A percentile compares a stretch with the other conserved stretches of the same genome.
Evolutionary conservation across 2,888 invertebrate species (phyloP).

Genomic region (Watsonalla binaria): DNA sequence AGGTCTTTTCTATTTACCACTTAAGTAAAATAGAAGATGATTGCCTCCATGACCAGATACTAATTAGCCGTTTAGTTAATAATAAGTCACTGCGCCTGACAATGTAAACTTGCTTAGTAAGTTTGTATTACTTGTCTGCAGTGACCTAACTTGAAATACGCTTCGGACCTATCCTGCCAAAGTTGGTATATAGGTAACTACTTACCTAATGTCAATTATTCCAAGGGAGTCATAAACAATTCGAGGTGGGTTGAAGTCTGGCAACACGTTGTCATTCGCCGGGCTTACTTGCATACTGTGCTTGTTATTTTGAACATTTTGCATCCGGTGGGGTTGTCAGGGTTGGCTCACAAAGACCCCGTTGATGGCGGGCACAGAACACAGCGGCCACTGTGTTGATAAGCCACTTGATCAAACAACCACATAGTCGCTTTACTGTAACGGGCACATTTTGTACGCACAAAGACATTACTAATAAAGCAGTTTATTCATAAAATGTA

Average conservation of each 20-base stretch:
- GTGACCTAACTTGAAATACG: no score
- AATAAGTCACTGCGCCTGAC: no score
- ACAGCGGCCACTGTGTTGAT: constrained; percentile 54
- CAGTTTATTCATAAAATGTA: constrained; percentile 11
- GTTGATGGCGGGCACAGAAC: constrained; percentile 39
- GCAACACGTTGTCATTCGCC: constrained; percentile 14
- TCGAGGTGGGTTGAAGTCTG: neutral
- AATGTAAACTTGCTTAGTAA: no score
- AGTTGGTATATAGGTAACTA: constrained; percentile 3
- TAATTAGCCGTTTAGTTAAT: no score
- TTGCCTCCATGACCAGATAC: no score
- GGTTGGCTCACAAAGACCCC: constrained; percentile 42
- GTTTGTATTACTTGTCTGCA: no score
- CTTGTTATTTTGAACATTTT: constrained; percentile 26
- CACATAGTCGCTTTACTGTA: constrained; percentile 18
- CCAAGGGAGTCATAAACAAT: neutral
- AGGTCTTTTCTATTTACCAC: no score
- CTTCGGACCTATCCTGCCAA: no score
- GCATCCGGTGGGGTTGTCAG: constrained; percentile 56
- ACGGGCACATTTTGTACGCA: neutral
- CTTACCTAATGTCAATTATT: constrained; percentile 4
- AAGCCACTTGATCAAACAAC: constrained; percentile 71
- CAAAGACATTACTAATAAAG: constrained; percentile 7
- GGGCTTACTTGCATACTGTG: constrained; percentile 15
- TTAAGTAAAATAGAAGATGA: no score